Evolutionary conservation across 2,888 invertebrate species (phyloP), one percentile per base, ranked within the genome.

Genomic region (Spilarctia lutea): DNA sequence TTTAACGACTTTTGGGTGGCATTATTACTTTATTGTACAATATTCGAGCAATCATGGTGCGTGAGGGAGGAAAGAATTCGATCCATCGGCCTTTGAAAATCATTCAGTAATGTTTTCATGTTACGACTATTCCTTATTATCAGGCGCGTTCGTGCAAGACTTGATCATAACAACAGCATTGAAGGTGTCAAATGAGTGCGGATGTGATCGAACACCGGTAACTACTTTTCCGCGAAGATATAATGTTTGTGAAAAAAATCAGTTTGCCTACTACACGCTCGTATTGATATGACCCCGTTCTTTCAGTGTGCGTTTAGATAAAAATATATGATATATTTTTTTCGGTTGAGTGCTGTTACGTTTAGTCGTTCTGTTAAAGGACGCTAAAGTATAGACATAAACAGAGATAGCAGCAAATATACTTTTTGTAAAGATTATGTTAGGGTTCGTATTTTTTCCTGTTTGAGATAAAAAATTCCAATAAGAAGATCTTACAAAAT

Each of bases 161-260:
- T 65, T 52, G 82, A 83, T 78, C 76, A 79, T 81, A 85, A 86
- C 84, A 86, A 87, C 87, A 91, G 78, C 79, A 82, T 83, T 85
- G 82, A 91, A 87, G 88, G 89, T 87, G 85, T 84, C 83, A 90
- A 93, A 92, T 89, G 92, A 91, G 91, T 79, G 76, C 91, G 94
- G 94, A 92, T 91, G 92, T 91, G 93, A 94, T 94, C 91, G 89
- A 86, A 83, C 86, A 91, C 95, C 95, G 94, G 95, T 95, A 95
- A 96, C 95, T 95, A 94, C 94, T 92, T 93, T 94, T 94, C 94
- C 94, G 93, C 86, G 87, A 85, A 87, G 87, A 88, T 93, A 94
- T 93, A 94, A 93, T 92, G 91, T 88, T 86, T 85, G 84, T 88
- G 90, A 91, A 93, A 91, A 90, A 93, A 91, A 79, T 71, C 80